Conservation (phyloP, 2,797 vertebrate species). For the Steatocranus sp. region DNA sequence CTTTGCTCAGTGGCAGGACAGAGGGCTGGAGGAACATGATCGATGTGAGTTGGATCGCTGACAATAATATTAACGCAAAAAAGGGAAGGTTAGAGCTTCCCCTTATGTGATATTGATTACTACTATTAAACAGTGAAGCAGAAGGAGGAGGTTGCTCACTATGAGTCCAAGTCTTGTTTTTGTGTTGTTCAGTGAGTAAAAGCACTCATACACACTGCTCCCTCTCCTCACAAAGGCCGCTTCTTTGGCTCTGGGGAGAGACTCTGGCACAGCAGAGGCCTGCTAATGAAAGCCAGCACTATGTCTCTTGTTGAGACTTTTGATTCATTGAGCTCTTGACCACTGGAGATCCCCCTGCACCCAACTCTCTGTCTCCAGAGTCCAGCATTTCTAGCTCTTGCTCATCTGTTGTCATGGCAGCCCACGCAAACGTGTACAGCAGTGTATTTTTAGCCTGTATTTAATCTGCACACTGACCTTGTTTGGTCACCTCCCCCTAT, state of each 20-base stretch:
- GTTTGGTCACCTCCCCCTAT: slow-evolving; percentile 58
- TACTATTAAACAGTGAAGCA: neutral
- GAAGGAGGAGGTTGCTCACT: neutral
- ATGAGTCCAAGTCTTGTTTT: slow-evolving; percentile 5
- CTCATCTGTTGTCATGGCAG: slow-evolving; percentile 73
- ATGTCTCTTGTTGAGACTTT: slow-evolving; percentile 48
- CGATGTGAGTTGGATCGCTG: slow-evolving; percentile 81
- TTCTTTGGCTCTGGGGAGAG: slow-evolving; percentile 33
- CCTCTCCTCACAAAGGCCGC: slow-evolving; percentile 19
- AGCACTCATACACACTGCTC: neutral
- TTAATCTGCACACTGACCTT: slow-evolving; percentile 73
- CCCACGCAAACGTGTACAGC: slow-evolving; percentile 47
- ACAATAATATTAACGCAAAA: neutral
- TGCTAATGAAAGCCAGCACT: slow-evolving; percentile 56
- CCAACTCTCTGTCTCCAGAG: slow-evolving; percentile 31
- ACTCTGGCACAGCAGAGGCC: slow-evolving; percentile 40
- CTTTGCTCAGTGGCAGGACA: slow-evolving; percentile 86
- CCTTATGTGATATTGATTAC: neutral
- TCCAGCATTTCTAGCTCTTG: slow-evolving; percentile 41
- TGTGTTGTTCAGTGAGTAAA: slow-evolving; percentile 8
- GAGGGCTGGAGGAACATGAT: slow-evolving; percentile 95
- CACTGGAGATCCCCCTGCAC: slow-evolving; percentile 27
- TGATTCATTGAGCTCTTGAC: slow-evolving; percentile 64
- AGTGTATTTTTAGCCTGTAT: slow-evolving; percentile 70
- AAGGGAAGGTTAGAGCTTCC: neutral